Evolutionary conservation across 92 coral and sea anemone species (phyloP).

Genomic region (Diadumene lineata): DNA sequence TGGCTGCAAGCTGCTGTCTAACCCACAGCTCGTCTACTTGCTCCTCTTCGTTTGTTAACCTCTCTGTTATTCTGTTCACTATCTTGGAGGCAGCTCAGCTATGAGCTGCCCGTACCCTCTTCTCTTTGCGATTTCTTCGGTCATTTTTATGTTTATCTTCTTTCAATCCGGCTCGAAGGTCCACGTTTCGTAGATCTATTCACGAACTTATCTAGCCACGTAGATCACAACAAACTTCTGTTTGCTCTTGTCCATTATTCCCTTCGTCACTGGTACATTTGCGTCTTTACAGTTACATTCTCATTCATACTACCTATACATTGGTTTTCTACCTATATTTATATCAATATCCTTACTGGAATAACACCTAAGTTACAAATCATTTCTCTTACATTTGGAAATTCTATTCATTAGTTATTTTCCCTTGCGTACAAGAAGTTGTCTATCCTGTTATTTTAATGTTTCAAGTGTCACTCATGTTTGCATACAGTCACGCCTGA

Average conservation of each 20-base stretch:
- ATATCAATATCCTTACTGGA: neutral
- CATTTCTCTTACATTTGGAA: neutral
- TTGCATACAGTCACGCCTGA: no score
- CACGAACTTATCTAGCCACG: neutral
- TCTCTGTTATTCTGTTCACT: neutral
- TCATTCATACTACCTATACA: neutral
- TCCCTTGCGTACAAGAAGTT: no score
- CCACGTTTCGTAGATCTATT: constrained; percentile 4
- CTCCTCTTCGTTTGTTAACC: no score
- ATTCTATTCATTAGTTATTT: neutral
- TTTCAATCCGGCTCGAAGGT: constrained; percentile 23
- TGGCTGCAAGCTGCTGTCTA: no score
- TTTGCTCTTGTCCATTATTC: no score
- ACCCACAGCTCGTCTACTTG: no score
- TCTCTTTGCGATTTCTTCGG: neutral
- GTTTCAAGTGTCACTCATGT: no score
- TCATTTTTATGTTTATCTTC: neutral
- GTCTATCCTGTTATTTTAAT: no score
- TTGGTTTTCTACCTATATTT: neutral
- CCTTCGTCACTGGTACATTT: neutral
- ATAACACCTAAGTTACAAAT: neutral
- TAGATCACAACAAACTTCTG: neutral
- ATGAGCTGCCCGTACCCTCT: constrained; percentile 12
- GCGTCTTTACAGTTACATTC: neutral
- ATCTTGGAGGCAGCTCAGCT: constrained; percentile 8